Percentiles rank a stretch among this genome's conserved stretches.
These are phyloP conservation scores for Caenorhabditis imperialis DNA, from an alignment of 2,888 invertebrate genomes.

Conservation along the genomic window DNA sequence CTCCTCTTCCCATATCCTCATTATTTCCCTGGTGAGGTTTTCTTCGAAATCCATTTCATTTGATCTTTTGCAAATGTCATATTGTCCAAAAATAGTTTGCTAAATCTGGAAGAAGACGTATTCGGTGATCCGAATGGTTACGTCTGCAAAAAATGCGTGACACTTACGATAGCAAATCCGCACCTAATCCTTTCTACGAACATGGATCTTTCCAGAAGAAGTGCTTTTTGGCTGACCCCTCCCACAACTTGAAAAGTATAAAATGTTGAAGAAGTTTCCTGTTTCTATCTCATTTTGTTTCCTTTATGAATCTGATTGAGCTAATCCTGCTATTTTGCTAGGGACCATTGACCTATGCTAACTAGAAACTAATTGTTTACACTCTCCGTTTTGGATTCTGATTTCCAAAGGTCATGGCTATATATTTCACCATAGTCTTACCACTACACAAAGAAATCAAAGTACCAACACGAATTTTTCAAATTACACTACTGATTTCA, in stretches of 20 bases:
- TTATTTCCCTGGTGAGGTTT: no score
- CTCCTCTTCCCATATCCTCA: not conserved
- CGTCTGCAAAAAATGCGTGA: slow-evolving; percentile 9
- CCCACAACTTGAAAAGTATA: slow-evolving; percentile 12
- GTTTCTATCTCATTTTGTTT: not conserved
- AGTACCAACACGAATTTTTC: slow-evolving; percentile 10
- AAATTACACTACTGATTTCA: slow-evolving; percentile 3
- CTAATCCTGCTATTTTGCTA: slow-evolving; percentile 9
- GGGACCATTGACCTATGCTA: slow-evolving; percentile 14
- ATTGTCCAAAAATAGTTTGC: not conserved
- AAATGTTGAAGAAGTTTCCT: slow-evolving; percentile 10
- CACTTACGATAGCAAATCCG: slow-evolving; percentile 27
- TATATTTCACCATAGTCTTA: no score
- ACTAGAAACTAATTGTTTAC: slow-evolving; percentile 20
- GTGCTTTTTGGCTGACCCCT: slow-evolving; percentile 19
- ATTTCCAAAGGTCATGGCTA: no score
- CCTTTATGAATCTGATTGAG: slow-evolving; percentile 11
- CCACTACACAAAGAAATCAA: no score
- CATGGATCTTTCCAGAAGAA: slow-evolving; percentile 20
- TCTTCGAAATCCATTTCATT: no score
- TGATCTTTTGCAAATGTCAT: not conserved
- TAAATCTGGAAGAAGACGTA: slow-evolving; percentile 7
- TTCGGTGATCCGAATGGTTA: slow-evolving; percentile 31
- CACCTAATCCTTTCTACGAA: slow-evolving; percentile 25
- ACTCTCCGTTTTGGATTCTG: slow-evolving; percentile 1